These are phyloP conservation scores for Sylvia atricapilla DNA, from an alignment of 2,113 vertebrate species.

Conservation along the genomic window DNA sequence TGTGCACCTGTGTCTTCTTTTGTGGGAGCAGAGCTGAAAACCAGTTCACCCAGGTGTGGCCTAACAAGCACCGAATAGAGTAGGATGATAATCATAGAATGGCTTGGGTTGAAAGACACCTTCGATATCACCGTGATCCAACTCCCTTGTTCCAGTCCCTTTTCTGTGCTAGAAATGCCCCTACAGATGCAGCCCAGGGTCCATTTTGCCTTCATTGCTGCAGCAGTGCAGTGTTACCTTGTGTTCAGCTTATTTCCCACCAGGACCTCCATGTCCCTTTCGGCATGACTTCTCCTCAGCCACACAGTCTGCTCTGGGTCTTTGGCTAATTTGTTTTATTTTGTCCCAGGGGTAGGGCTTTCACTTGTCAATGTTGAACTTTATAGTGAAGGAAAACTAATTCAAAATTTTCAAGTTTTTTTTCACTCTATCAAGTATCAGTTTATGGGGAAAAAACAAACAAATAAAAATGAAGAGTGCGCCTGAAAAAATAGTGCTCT, in stretches of 20 bases:
- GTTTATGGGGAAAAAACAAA: background rate
- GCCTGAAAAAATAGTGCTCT: background rate
- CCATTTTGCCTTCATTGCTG: accelerated
- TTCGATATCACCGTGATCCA: background rate
- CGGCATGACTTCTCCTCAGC: background rate
- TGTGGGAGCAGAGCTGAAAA: background rate
- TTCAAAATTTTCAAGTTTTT: background rate
- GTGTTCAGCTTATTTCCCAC: background rate
- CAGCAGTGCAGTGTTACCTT: background rate
- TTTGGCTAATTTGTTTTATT: background rate
- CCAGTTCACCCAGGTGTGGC: background rate
- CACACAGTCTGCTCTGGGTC: background rate
- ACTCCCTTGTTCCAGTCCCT: background rate
- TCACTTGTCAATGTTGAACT: background rate
- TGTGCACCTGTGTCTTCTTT: background rate
- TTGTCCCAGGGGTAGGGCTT: background rate
- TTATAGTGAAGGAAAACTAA: background rate
- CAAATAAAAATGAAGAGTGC: background rate
- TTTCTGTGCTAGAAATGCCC: accelerated
- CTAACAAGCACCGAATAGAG: background rate
- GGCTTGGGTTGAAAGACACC: background rate
- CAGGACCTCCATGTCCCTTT: background rate
- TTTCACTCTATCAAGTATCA: background rate
- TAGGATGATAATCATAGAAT: background rate
- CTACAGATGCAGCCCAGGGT: background rate